These are phyloP conservation scores for Amia ocellicauda DNA, from an alignment of 2,113 vertebrate genomes.

Conservation along the genomic window DNA sequence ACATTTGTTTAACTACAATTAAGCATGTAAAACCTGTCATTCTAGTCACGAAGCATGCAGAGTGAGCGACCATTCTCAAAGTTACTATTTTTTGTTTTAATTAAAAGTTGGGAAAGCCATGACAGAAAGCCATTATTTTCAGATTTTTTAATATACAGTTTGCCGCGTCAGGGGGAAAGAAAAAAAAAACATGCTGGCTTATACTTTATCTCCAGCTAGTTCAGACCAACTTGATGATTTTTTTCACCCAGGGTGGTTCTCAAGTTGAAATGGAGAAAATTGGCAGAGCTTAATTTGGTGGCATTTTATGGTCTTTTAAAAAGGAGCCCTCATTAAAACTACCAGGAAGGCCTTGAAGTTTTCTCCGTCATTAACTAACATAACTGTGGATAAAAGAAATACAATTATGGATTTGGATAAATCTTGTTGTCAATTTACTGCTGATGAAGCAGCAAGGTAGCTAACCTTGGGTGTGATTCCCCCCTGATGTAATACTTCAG, in stretches of 20 bases:
- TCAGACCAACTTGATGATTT: constrained; percentile 79
- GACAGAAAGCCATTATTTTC: constrained; percentile 87
- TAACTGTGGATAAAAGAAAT: constrained; percentile 91
- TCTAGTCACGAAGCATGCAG: constrained; percentile 25
- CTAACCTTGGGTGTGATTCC: constrained; percentile 78
- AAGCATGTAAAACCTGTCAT: constrained; percentile 24
- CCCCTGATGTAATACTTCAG: constrained; percentile 71
- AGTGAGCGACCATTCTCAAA: constrained; percentile 21
- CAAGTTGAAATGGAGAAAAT: constrained; percentile 87
- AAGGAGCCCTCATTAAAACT: constrained; percentile 93
- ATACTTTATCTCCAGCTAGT: constrained; percentile 87
- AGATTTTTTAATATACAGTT: constrained; percentile 92
- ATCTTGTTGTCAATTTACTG: constrained; percentile 95
- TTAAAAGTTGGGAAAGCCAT: constrained; percentile 87
- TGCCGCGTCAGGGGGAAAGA: constrained; percentile 73
- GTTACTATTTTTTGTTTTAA: constrained; percentile 69
- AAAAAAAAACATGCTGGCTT: constrained; percentile 86
- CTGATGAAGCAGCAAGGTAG: constrained; percentile 81
- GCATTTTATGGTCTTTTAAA: constrained; percentile 88
- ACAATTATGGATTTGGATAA: constrained; percentile 95
- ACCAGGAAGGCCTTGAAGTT: constrained; percentile 75
- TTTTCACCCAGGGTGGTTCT: constrained; percentile 82
- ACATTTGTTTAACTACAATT: constrained; percentile 35
- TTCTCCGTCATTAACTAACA: constrained; percentile 87
- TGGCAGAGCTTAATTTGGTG: constrained; percentile 97